Evolutionary conservation across 2,797 vertebrate genomes (phyloP), one percentile per base, ranked within the genome.

Genomic region (Geotrypetes seraphini): DNA sequence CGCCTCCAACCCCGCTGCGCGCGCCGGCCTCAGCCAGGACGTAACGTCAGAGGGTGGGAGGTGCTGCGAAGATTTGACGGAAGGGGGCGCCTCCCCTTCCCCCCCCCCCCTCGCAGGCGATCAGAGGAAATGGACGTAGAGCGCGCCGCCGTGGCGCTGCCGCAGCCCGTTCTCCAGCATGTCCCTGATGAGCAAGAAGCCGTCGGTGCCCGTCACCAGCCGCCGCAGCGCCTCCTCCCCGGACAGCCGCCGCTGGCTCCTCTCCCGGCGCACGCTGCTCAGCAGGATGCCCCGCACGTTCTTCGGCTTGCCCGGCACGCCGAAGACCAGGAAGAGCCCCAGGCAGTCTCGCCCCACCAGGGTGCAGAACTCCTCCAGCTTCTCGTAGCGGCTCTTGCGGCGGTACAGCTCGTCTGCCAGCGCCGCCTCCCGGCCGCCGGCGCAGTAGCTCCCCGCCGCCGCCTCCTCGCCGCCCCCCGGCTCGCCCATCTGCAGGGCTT

Each of bases 281-380:
- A 73, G 35, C 32, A 57, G 17, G 3, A 75, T 63, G 10, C 66
- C 64, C 25, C 44, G 5, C 22, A 70, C 41, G 12, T 54, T 75
- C 29, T 59, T 49, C 10, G 68, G 67, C 34, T 75, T 67, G 33
- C 60, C 73, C 1, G 68, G 71, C 25, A 67, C 31, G 1, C 69
- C 28, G 0, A 73, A 66, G 22, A 64, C 0, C 4, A 73, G 6
- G 4, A 72, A 63, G 13, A 72, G 28, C 10, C 75, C 71, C 33
- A 69, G 28, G 20, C 67, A 75, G 42, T 68, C 73, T 16, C 2
- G 7, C n/a, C 73, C 71, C 33, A 77, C 50, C 47, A 66, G 38
- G 6, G 1, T 1, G 50, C 69, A 81, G 46, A 72, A 71, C 36
- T 71, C 43, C 0, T 48, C 50, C 52, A 75, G 47, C 33, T 54